phyloP scores from a whole-genome alignment of 2,797 vertebrate species.

The Eupleurogrammus muticus region DNA sequence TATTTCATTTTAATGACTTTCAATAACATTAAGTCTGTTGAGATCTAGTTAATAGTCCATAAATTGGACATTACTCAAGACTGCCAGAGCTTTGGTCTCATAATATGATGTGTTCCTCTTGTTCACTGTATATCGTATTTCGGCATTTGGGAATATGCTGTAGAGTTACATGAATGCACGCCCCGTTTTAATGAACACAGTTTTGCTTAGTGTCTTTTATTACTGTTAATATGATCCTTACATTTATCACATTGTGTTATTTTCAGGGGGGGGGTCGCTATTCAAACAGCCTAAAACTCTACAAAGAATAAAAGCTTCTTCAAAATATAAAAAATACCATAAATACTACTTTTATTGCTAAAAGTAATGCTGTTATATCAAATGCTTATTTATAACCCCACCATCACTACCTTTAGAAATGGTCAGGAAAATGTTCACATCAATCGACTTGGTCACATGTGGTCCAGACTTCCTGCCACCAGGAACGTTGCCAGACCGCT shows the following conservation, averaged over 20 bases:
- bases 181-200: conserved; percentile 44
- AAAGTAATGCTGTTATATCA: conserved; percentile 6
- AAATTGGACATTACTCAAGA: conserved; percentile 58
- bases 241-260: neutral
- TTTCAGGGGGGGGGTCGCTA: conserved; percentile 2
- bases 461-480: conserved; percentile 68
- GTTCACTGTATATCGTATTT: conserved; percentile 19
- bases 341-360: neutral
- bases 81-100: conserved; percentile 31
- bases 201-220: conserved; percentile 33
- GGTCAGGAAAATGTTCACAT: conserved; percentile 23
- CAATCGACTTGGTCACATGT: conserved; percentile 57
- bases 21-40: conserved; percentile 55
- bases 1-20: conserved; percentile 62
- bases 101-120: conserved; percentile 27
- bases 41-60: conserved; percentile 61
- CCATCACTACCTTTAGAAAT: conserved; percentile 33
- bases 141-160: conserved; percentile 32
- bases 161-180: conserved; percentile 34
- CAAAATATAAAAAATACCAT: neutral
- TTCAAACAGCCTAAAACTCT: conserved; percentile 7
- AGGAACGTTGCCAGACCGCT: conserved; percentile 55
- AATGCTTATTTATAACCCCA: conserved; percentile 11
- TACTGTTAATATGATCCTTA: conserved; percentile 16
- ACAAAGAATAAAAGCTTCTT: conserved; percentile 11